phyloP scores from a whole-genome alignment of 1,140 invertebrate genomes.

The Drosophila arawakana region DNA sequence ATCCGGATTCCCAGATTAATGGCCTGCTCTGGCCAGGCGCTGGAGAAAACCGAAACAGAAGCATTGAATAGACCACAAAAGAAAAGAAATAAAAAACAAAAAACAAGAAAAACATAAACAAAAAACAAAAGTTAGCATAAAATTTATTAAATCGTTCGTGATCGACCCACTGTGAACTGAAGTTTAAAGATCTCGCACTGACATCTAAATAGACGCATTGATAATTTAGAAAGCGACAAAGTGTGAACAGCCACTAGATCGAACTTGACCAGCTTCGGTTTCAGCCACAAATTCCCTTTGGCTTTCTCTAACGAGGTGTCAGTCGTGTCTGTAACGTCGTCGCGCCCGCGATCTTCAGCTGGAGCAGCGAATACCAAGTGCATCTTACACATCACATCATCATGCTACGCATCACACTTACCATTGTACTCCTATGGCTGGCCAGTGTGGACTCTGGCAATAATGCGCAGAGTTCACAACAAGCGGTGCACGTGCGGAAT shows the following conservation, averaged over 20 bases:
- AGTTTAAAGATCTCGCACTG: constrained; percentile 23
- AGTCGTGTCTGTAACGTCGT: constrained; percentile 33
- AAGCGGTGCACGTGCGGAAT: constrained; percentile 15
- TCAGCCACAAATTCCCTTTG: not conserved
- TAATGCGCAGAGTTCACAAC: constrained; percentile 29
- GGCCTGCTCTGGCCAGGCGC: constrained; percentile 61
- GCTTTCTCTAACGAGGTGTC: constrained; percentile 41
- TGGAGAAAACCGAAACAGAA: constrained; percentile 69
- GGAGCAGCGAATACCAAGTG: constrained; percentile 22
- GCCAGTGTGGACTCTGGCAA: constrained; percentile 76
- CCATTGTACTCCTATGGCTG: constrained; percentile 59
- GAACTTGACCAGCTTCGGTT: constrained; percentile 4
- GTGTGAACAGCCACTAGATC: constrained; percentile 16
- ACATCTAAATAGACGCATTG: constrained; percentile 37
- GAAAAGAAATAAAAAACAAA: too few relatives aligned
- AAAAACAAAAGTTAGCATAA: constrained; percentile 18
- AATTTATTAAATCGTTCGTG: constrained; percentile 4
- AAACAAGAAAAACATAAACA: too few relatives aligned
- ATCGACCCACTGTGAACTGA: constrained; percentile 40
- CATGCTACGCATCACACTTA: constrained; percentile 65
- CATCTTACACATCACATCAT: constrained; percentile 44
- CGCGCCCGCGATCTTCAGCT: constrained; percentile 43
- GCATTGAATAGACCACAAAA: constrained; percentile 33
- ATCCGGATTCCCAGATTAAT: constrained; percentile 64
- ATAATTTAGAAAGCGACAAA: constrained; percentile 73